Evolutionary conservation across 2,797 vertebrate species (phyloP).

Genomic region (Falco rusticolus): DNA sequence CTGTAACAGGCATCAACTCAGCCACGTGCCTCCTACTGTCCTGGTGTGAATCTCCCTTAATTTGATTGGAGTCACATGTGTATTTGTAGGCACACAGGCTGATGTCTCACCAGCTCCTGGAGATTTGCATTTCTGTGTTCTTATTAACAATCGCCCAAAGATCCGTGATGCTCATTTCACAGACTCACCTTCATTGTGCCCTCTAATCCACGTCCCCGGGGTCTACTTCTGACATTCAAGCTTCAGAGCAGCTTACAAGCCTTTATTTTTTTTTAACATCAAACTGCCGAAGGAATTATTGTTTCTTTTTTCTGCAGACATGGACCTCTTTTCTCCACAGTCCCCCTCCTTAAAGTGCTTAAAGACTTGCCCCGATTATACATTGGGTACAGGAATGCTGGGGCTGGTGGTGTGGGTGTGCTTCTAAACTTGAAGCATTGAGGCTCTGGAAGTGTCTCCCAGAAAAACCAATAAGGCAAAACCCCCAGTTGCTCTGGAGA

Average conservation of each 20-base stretch:
- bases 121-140: constrained; percentile 61
- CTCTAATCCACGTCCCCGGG: constrained; percentile 36
- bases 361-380: not conserved
- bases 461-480: not conserved
- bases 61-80: not conserved
- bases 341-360: not conserved
- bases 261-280: constrained; percentile 28
- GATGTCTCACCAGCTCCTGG: not conserved
- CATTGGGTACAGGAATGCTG: not conserved
- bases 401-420: not conserved
- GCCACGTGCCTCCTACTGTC: fast-evolving
- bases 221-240: constrained; percentile 58
- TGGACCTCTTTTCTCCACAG: not conserved
- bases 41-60: not conserved
- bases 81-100: not conserved
- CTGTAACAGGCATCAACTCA: not conserved
- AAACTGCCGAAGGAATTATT: not conserved
- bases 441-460: not conserved
- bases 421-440: not conserved
- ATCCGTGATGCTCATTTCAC: constrained; percentile 47
- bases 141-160: constrained; percentile 31
- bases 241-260: constrained; percentile 63
- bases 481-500: not conserved
- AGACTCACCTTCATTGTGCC: constrained; percentile 64
- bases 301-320: constrained; percentile 12